Conservation (phyloP, 2,888 invertebrate species). For the Agrypnus murinus region DNA sequence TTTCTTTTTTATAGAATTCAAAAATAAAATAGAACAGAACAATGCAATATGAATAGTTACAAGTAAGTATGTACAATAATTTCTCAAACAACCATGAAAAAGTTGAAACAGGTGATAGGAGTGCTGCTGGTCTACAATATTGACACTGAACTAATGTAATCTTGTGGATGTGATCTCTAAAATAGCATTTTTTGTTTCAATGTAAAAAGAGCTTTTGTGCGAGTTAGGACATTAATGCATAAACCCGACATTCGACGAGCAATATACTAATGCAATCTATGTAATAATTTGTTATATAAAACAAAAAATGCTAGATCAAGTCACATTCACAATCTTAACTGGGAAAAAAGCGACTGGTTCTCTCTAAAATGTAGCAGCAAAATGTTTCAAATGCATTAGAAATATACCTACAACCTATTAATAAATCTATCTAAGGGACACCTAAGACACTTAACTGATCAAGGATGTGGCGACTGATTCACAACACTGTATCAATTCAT, state of each 20-base stretch:
- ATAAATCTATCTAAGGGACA: conserved; percentile 58
- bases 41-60: conserved; percentile 74
- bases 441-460: conserved; percentile 60
- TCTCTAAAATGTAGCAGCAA: conserved; percentile 67
- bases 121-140: conserved; percentile 66
- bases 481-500: conserved; percentile 70
- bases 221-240: conserved; percentile 27
- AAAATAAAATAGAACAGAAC: conserved; percentile 73
- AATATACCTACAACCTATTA: conserved; percentile 61
- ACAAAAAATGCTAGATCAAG: conserved; percentile 3
- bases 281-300: neutral
- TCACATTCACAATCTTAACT: conserved; percentile 55
- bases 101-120: conserved; percentile 69
- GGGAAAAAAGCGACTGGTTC: conserved; percentile 65
- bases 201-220: conserved; percentile 36
- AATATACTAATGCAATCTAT: neutral
- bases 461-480: conserved; percentile 61
- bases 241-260: neutral
- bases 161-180: conserved; percentile 34
- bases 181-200: neutral
- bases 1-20: conserved; percentile 70
- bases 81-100: conserved; percentile 69
- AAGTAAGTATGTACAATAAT: conserved; percentile 73
- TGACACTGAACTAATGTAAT: conserved; percentile 39
- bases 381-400: conserved; percentile 63